Base-by-base conservation (phyloP, 2,797 vertebrate species). In the Halcyon chelicuti region DNA sequence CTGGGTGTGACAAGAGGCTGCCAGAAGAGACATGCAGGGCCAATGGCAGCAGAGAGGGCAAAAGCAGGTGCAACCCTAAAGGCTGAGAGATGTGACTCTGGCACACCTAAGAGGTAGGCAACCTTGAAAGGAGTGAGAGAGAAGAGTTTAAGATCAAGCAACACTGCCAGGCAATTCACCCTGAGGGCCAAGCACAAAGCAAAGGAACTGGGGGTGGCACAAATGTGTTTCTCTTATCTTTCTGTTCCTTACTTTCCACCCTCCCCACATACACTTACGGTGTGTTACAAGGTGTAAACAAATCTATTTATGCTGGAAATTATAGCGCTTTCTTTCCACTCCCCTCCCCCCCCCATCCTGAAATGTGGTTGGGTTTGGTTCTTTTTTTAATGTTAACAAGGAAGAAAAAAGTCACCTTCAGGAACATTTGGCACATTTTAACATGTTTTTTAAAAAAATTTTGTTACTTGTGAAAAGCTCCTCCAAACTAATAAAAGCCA, bases 71-170 rank as follows among this genome's bases (percentile, higher is more conserved):
- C 72, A 81, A 63, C 74, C 86, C 62, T 77, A 61, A 47, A 86
- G 92, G 94, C 89, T 74, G 58, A 39, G 74, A 84, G 73, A 82
- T 66, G 93, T 22, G 92, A 55, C 84, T 91, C 33, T 65, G 79
- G 61, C 79, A 68, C 54, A 77, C 16, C 77, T 55, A 49, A 47
- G n/a, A 72, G 40, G 39, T 7, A 92, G 37, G 63, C 83, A 89
- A 67, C 51, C 51, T 94, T 78, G 78, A 91, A 92, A 96, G 65
- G 25, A 93, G 42, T 0, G 9, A 33, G 51, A 78, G 66, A 54
- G 76, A 65, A 74, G 63, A 91, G 52, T 80, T 80, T 88, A 44
- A 73, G 85, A 91, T 93, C 77, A 75, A 91, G 94, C 80, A 85
- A 14, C n/a, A 33, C 5, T 68, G 54, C 77, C 82, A 94, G 33